Percentiles rank a stretch among this genome's conserved stretches.
Conservation (phyloP, 2,113 vertebrate species). For the Tapirus terrestris region DNA sequence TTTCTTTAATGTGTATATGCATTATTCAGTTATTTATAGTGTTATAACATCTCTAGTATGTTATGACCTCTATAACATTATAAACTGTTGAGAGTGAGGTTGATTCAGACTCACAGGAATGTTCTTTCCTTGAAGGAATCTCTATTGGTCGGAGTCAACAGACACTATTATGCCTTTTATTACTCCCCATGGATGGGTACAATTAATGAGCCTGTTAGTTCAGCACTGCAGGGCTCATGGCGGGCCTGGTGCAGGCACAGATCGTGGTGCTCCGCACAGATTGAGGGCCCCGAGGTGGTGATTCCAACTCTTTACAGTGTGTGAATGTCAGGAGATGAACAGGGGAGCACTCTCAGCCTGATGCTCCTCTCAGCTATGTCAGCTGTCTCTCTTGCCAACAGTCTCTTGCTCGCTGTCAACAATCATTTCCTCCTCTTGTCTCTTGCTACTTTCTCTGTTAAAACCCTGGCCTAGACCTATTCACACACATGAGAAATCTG, state of each 20-base stretch:
- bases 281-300: neutral
- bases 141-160: neutral
- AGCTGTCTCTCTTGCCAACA: neutral
- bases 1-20: neutral
- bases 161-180: neutral
- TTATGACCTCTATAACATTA: neutral
- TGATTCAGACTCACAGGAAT: neutral
- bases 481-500: neutral
- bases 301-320: neutral
- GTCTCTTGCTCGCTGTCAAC: neutral
- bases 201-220: neutral
- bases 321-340: neutral
- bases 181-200: neutral
- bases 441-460: neutral
- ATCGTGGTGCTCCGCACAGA: neutral
- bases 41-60: neutral
- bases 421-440: neutral
- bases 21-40: neutral
- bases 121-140: neutral
- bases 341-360: accelerated
- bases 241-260: accelerated
- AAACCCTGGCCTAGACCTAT: neutral
- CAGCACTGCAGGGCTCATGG: neutral
- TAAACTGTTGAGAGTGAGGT: neutral
- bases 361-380: neutral